Base-by-base conservation (phyloP, 2,113 vertebrate species). In the Balaenoptera acutorostrata region DNA sequence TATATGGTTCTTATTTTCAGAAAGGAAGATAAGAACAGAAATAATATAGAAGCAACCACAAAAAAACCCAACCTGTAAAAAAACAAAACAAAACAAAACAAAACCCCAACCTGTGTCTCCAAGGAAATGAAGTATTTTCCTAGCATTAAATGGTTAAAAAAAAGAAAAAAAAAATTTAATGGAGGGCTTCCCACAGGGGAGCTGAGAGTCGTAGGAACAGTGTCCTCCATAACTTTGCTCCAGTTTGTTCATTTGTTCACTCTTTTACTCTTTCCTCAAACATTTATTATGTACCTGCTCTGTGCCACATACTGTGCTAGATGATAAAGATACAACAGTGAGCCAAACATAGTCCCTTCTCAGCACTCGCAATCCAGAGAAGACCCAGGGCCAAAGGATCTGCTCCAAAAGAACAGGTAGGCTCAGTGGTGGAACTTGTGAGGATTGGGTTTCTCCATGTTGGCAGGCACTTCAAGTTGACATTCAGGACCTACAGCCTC, bases 121-220 rank as follows among this genome's bases (percentile, higher is more conserved):
- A 83, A 93, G 81, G 52, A 94, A 83, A 90, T 59, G 49, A 74
- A 93, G n/a, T 52, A 46, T 88, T 88, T 90, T 90, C 33, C 31
- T 90, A 25, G 90, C 7, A 21, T 39, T 88, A 39, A 64, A 46
- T 95, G 69, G 25, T 46, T 21, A 36, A 78, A 69, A 52, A 57
- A 31, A 63, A 31, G 13, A 46, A 18, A 3, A 36, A 52, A 10
- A 17, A 20, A 61, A 18, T 7, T 11, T 46, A 41, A 33, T 10
- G 4, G 63, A 49, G 18, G 3, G 9, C 33, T 44, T 59, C 46
- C 68, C 12, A 33, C 27, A 14, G 4, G 4, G 11, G 1, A 52
- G 2, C 33, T 52, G 25, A 69, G 71, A 46, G 15, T 18, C 93
- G 21, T 49, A 49, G 49, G 44, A 49, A 75, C 29, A 23, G 41